Base-by-base conservation (phyloP, 2,797 vertebrate species). In the Siniperca undulata region DNA sequence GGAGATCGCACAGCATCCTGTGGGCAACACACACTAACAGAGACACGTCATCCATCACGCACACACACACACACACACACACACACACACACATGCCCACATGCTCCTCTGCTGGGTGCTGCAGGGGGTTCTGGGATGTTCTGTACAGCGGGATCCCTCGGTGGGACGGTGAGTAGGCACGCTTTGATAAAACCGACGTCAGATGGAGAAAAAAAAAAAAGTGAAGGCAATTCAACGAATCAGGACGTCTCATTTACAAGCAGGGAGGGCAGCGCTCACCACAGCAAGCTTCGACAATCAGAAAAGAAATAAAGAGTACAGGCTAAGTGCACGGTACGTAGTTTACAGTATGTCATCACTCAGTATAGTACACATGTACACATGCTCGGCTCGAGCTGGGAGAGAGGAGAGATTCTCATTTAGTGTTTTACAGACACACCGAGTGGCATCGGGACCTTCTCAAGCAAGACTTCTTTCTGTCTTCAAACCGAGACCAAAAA, bases 161-260 rank as follows among this genome's bases (percentile, higher is more conserved):
- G 75, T 7, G 76, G 86, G 88, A 86, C 53, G 42, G 85, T 60
- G 76, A 92, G 78, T 86, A 93, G 92, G 90, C 92, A 92, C 91
- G 60, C 82, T 78, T 87, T 59, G 83, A 89, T 74, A 64, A 68
- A 90, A 86, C 16, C 17, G 50, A 85, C 36, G 17, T 68, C 69
- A 73, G 65, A 87, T 82, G 74, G 52, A 19, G 22, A 34, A 52
- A 22, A 70, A 40, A 17, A 69, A 34, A 55, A 20, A 38, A 61
- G 38, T 50, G 19, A 92, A 92, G 87, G 83, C 91, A 88, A 71
- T 74, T 85, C 34, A 70, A 86, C 68, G 50, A 84, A 83, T 81
- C 80, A 61, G 82, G 81, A 82, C 14, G 67, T 82, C 69, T 88
- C 58, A 70, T 86, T 88, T 83, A 88, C 84, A 88, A 89, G 88